A percentile compares a stretch with the other conserved stretches of the same genome.
phyloP scores from a whole-genome alignment of 2,888 invertebrate genomes.

The Dryadula phaetusa region DNA sequence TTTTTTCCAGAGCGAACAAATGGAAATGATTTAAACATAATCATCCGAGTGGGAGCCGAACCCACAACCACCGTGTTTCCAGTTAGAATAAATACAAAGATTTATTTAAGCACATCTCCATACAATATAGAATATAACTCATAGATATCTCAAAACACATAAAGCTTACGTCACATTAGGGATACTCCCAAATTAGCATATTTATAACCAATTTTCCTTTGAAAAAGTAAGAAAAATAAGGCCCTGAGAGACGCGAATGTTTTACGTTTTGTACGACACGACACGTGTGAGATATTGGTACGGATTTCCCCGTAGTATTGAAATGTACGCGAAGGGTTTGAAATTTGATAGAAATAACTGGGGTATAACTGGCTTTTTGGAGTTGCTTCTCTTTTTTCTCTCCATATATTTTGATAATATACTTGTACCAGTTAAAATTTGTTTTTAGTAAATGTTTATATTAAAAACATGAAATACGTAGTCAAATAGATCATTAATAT shows the following conservation, averaged over 20 bases:
- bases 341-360: background rate
- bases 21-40: no score
- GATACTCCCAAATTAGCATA: constrained; percentile 7
- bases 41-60: no score
- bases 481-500: no score
- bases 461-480: no score
- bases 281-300: constrained; percentile 2
- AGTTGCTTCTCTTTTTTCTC: no score
- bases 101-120: no score
- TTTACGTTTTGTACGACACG: background rate
- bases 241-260: background rate
- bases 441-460: no score
- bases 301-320: background rate
- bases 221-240: constrained; percentile 8
- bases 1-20: no score
- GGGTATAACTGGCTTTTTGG: background rate
- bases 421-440: no score
- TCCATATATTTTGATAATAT: no score
- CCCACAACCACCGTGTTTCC: no score
- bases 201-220: constrained; percentile 3
- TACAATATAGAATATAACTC: background rate
- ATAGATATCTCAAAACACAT: background rate
- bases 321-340: background rate
- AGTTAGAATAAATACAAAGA: no score
- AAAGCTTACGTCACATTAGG: constrained; percentile 2